Evolutionary conservation across 2,888 invertebrate species (phyloP), one percentile per base, ranked within the genome.

Genomic region (Amphipyra berbera): DNA sequence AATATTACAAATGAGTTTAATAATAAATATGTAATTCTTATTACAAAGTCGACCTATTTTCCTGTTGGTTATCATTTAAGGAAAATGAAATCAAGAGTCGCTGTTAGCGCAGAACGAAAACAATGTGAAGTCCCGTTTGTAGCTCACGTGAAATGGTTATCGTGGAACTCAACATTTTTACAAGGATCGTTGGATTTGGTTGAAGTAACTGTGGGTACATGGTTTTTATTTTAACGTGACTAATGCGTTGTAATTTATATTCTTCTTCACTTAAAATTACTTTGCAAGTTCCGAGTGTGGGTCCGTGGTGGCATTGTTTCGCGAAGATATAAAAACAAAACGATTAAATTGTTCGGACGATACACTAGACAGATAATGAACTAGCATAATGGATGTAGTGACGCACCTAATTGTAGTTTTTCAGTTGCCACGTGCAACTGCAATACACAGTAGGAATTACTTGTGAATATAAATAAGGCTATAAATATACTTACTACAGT

Each of bases 61-160:
- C 89, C 88, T 88, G 83, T 82, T 83, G 59, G 62, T 84, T 85
- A 87, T 86, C 83, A 78, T 68, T 82, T 71, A 84, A 88, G 89
- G 89, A 88, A 88, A 88, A 88, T 73, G 70, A 55, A 67, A 66
- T 76, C 75, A 69, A 70, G 58, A 76, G 63, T 64, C 35, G 61
- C 55, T 58, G 57, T 49, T 47, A 60, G 45, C 50, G n/a, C 41
- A 42, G 52, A 69, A 69, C 54, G 48, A 59, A 55, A 65, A 59
- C 57, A 68, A 53, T 50, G 50, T 61, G 12, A 44, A 55, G 62
- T 58, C 38, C 66, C 49, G 46, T 56, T 71, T 27, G 46, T 61
- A 9, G 30, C 15, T 30, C 35, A 54, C 49, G 70, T 57, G 48
- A 62, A 70, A 62, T 53, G 38, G 45, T 49, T 54, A 68, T 55